Evolutionary conservation across 2,888 invertebrate species (phyloP).

Genomic region (Xanthorhoe designata): DNA sequence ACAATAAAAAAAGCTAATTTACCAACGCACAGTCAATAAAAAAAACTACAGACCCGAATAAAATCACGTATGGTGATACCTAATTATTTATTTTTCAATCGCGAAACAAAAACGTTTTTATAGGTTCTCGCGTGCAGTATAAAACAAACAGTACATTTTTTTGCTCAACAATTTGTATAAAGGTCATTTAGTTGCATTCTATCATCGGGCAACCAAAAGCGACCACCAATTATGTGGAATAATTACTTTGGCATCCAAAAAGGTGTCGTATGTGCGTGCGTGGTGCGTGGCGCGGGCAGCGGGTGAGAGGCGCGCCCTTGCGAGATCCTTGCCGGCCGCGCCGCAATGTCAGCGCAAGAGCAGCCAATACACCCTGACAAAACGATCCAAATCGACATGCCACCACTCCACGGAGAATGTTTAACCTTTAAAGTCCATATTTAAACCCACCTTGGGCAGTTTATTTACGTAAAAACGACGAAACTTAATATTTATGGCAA

Average conservation of each 20-base stretch:
- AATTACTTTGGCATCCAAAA: conserved; percentile 71
- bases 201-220: conserved; percentile 45
- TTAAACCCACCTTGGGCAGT: conserved; percentile 44
- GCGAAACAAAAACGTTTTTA: neutral
- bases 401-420: conserved; percentile 63
- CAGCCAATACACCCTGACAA: conserved; percentile 37
- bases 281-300: conserved; percentile 19
- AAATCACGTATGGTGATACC: neutral
- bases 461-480: conserved; percentile 36
- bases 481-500: conserved; percentile 35
- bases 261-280: conserved; percentile 59
- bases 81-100: neutral
- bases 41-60: neutral
- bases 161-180: conserved; percentile 31
- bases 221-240: conserved; percentile 57
- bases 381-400: conserved; percentile 49
- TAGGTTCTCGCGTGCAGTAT: conserved; percentile 1
- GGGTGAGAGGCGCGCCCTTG: conserved; percentile 83
- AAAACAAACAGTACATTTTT: conserved; percentile 17
- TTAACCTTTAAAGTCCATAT: conserved; percentile 58
- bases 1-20: neutral
- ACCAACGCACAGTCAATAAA: neutral
- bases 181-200: conserved; percentile 44
- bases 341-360: conserved; percentile 71
- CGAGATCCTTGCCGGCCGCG: conserved; percentile 55